Base-by-base conservation (phyloP, 2,888 invertebrate species). In the Gortyna flavago region DNA sequence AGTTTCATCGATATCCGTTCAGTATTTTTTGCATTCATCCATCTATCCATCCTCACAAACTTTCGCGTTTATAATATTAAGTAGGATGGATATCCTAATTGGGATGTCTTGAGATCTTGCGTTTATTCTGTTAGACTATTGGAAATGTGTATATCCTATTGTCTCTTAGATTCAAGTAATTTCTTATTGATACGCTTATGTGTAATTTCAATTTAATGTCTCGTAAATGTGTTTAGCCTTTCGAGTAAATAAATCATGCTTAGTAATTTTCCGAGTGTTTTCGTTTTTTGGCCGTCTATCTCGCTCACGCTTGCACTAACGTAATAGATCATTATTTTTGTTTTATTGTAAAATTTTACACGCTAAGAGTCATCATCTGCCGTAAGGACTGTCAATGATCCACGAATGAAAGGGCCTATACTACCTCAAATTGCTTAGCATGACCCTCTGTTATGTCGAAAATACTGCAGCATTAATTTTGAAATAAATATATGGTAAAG, bases 221-320 rank as follows among this genome's bases (percentile, higher is more conserved):
- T 21, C 2, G 57, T 69, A 57, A 38, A 21, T 57, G 69, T 57
- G 35, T n/a, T 57, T 69, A 38, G 57, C 35, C 57, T 69, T 69
- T 57, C 4, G 13, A 38, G 13, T 38, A 5, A 69, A 69, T 69
- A 69, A 69, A 69, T 57, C n/a, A 38, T 57, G 35, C 6, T 57
- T 57, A 21, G 21, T 21, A 35, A 35, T n/a, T 7, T n/a, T 35
- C 4, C n/a, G 54, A 11, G 35, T 13, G 7, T 69, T 69, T 69
- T 69, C 21, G 11, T 69, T 57, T n/a, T 1, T 38, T 69, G 54
- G 11, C 11, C 7, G 16, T 67, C 8, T 25, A 21, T 21, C 44
- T 13, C 5, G 44, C 44, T 44, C 16, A 44, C 44, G 0, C 44
- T 16, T 44, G 44, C 16, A 44, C 44, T 44, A 5, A 44, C 13